Percentiles rank a stretch among this genome's conserved stretches.
Conservation (phyloP, 2,888 invertebrate species). For the Sphaeridia pumilis region DNA sequence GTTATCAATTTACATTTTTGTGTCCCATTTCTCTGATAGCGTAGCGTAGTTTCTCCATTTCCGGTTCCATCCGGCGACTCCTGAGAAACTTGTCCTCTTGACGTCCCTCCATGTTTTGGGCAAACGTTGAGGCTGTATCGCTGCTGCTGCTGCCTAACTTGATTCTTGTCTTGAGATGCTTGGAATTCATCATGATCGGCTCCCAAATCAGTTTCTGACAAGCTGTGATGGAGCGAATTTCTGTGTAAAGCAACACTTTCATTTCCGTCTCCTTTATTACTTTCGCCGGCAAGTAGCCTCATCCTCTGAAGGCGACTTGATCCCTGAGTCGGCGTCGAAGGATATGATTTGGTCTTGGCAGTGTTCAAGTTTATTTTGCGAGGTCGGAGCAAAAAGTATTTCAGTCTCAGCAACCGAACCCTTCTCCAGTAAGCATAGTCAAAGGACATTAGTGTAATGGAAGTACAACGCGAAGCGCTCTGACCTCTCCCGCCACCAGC, state of each 20-base stretch:
- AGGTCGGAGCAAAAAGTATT: constrained; percentile 32
- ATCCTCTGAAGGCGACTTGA: neutral
- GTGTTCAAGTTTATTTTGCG: constrained; percentile 17
- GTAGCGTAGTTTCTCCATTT: too few relatives aligned
- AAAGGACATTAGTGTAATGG: constrained; percentile 35
- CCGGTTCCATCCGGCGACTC: too few relatives aligned
- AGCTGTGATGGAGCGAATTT: constrained; percentile 9
- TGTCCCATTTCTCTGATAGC: too few relatives aligned
- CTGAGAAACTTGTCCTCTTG: too few relatives aligned
- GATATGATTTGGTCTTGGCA: constrained; percentile 30
- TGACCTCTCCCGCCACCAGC: constrained; percentile 1
- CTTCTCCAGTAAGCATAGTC: constrained; percentile 34
- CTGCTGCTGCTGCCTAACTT: neutral
- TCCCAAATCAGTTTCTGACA: constrained; percentile 8
- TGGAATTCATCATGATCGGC: neutral
- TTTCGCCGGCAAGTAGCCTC: neutral
- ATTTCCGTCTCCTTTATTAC: neutral
- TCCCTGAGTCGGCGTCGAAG: constrained; percentile 27
- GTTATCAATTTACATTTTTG: constrained; percentile 11
- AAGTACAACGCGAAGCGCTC: constrained; percentile 29
- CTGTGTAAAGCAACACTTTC: neutral
- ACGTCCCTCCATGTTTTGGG: neutral
- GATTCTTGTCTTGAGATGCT: neutral
- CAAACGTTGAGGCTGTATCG: neutral
- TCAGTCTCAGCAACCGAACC: constrained; percentile 29